phyloP scores from a whole-genome alignment of 2,113 vertebrate genomes.

The Cynocephalus volans region DNA sequence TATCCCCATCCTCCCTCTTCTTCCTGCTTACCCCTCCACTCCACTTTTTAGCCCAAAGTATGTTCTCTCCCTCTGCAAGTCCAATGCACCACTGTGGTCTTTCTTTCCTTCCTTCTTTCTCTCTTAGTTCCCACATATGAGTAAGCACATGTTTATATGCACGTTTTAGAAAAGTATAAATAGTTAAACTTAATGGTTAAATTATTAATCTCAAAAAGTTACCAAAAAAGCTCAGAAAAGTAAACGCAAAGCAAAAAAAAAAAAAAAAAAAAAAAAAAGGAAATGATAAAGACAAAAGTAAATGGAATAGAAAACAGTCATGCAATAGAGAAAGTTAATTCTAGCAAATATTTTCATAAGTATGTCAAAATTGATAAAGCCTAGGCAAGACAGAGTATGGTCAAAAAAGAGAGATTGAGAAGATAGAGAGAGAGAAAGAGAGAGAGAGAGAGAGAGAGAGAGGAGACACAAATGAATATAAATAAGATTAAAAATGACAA shows the following conservation, averaged over 20 bases:
- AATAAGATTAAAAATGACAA: background rate
- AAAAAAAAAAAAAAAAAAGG: background rate
- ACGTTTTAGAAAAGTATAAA: background rate
- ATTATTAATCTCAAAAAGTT: background rate
- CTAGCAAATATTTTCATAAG: background rate
- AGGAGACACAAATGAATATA: background rate
- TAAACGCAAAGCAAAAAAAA: background rate
- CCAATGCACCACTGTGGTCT: too few species aligned
- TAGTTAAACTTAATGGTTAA: background rate
- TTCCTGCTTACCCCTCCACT: too few species aligned
- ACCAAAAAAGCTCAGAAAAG: background rate
- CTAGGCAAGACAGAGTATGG: background rate
- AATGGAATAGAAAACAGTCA: background rate
- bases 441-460: too few species aligned
- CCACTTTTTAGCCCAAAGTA: too few species aligned
- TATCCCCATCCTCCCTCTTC: too few species aligned
- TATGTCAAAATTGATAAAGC: background rate
- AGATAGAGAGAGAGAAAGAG: too few species aligned
- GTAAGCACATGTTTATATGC: too few species aligned
- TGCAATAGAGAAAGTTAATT: background rate
- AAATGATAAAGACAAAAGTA: background rate
- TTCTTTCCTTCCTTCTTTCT: too few species aligned
- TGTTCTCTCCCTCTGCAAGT: too few species aligned
- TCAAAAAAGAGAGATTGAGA: background rate
- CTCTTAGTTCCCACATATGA: too few species aligned